Base-by-base conservation (phyloP, 2,797 vertebrate genomes). In the Myotis myotis region DNA sequence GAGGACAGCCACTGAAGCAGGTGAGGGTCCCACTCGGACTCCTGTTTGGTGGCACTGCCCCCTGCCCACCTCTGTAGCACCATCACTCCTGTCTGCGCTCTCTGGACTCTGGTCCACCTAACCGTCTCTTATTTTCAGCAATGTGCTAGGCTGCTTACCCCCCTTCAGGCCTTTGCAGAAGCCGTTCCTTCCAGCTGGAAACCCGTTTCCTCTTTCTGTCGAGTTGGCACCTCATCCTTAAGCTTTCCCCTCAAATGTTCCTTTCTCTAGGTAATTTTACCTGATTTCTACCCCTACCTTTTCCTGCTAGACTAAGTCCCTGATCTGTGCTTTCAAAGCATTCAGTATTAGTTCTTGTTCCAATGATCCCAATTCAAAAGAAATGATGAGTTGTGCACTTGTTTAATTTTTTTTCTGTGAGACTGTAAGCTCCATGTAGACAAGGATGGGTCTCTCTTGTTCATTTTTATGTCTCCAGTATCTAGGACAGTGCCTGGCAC, bases 31-130 rank as follows among this genome's bases (percentile, higher is more conserved):
- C n/a, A 13, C 4, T 7, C 6, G 9, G n/a, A 57, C 68, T 57
- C 38, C 2, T 8, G 22, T 71, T 55, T 38, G 71, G 71, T 2
- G 4, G 6, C 38, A 4, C 12, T 79, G 85, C 13, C 16, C 12
- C 6, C 17, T 36, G 20, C 5, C 1, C 19, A 3, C 30, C 33
- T 33, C 30, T 20, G 33, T 23, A 7, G 36, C 28, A 15, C 36
- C 19, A 0, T 53, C n/a, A 6, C 6, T 9, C 38, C 23, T 60
- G 49, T 15, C 13, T 0, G 6, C 4, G 7, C 25, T 17, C 6
- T 17, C 66, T 6, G 30, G 55, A 20, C 25, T 23, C 41, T 19
- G 3, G 16, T 9, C 19, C 41, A 74, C 78, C 66, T 19, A 36
- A 47, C 2, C 5, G 10, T 33, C 30, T 23, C 30, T 28, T 13